phyloP scores from a whole-genome alignment of 2,888 invertebrate genomes.

The Limnephilus auricula region DNA sequence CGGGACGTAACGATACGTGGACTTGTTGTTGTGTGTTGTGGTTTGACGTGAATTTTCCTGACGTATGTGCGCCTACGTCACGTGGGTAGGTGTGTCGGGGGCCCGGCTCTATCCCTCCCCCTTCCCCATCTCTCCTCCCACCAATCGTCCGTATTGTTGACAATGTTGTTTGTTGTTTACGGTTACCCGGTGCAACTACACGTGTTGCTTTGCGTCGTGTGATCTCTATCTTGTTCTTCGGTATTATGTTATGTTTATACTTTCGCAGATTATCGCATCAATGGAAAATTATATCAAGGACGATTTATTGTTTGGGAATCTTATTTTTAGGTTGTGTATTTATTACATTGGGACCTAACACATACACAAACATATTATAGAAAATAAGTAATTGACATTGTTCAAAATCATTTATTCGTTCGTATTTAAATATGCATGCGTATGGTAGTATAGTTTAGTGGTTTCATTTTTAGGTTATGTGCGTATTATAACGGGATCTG shows the following conservation, averaged over 20 bases:
- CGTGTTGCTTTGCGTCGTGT: not conserved
- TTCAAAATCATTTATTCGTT: too few species aligned
- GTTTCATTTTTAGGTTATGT: too few species aligned
- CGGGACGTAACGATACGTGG: not conserved
- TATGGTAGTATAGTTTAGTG: too few species aligned
- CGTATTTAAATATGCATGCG: too few species aligned
- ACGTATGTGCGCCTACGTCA: constrained; percentile 45
- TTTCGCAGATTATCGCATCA: not conserved
- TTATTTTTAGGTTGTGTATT: not conserved
- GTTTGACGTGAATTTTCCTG: constrained; percentile 42
- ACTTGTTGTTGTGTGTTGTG: not conserved
- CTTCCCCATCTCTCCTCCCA: not conserved
- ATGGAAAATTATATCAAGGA: not conserved
- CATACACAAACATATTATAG: not conserved
- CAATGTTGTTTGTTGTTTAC: constrained; percentile 32
- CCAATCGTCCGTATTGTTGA: not conserved
- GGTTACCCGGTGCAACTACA: not conserved
- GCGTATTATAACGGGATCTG: too few species aligned
- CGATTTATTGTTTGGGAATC: not conserved
- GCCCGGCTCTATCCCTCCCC: constrained; percentile 25
- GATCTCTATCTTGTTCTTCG: not conserved
- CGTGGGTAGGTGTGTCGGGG: constrained; percentile 57
- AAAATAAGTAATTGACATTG: not conserved
- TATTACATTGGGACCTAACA: not conserved
- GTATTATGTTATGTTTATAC: not conserved